Conservation (phyloP, 2,797 vertebrate species). For the Perodicticus potto region DNA sequence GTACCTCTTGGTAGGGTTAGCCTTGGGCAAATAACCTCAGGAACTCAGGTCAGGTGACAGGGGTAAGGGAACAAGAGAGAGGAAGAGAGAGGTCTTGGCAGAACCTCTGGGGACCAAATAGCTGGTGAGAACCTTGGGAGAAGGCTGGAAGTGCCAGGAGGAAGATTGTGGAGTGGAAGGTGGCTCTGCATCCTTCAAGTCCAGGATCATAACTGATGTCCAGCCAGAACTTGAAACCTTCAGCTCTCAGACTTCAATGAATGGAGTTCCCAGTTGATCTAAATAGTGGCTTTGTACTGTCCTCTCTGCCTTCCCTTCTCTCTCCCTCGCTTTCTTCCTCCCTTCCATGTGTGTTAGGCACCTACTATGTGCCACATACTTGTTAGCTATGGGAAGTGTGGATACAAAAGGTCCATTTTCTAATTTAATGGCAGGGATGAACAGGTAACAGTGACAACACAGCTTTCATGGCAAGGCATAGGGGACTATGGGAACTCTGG, state of each 20-base stretch:
- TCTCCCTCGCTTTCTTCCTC: not conserved
- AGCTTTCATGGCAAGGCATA: not conserved
- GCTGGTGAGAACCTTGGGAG: not conserved
- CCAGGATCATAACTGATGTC: not conserved
- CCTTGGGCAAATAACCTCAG: not conserved
- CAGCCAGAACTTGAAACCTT: not conserved
- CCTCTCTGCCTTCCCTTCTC: not conserved
- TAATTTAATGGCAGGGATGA: not conserved
- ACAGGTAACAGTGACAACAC: not conserved
- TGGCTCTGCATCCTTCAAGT: not conserved
- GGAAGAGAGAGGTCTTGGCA: not conserved
- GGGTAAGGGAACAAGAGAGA: not conserved
- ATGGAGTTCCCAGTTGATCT: not conserved
- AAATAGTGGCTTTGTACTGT: not conserved
- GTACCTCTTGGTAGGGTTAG: slow-evolving; percentile 2
- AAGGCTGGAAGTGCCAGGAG: not conserved
- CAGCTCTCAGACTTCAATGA: not conserved
- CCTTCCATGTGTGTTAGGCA: not conserved
- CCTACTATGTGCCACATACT: not conserved
- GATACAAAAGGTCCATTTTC: not conserved
- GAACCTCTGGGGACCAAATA: not conserved
- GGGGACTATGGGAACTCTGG: not conserved
- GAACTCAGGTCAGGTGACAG: not conserved
- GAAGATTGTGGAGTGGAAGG: not conserved
- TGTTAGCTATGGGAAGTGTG: not conserved